Conservation (phyloP, 2,113 vertebrate genomes). For the Crypturellus undulatus region DNA sequence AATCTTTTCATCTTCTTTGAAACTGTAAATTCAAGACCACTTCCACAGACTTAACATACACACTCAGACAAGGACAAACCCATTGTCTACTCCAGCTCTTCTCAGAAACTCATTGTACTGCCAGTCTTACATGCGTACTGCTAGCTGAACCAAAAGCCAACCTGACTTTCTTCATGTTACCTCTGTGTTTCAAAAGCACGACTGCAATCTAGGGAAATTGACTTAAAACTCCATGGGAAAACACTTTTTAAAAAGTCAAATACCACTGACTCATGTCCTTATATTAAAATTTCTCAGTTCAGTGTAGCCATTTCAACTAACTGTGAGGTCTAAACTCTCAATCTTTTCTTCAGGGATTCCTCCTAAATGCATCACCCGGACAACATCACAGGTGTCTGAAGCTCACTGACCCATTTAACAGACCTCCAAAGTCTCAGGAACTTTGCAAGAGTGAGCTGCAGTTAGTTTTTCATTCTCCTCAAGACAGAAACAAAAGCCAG, state of each 20-base stretch:
- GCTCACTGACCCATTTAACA: constrained; percentile 78
- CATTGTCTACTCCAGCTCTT: neutral
- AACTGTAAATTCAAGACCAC: neutral
- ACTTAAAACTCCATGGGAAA: neutral
- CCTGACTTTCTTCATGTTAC: neutral
- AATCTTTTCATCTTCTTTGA: neutral
- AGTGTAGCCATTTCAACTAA: constrained; percentile 46
- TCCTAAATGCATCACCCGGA: constrained; percentile 72
- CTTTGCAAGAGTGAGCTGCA: constrained; percentile 62
- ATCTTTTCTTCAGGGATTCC: constrained; percentile 49
- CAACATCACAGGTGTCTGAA: constrained; percentile 73
- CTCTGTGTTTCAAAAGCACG: neutral
- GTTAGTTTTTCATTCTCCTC: constrained; percentile 73
- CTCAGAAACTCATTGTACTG: neutral
- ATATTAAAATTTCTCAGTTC: neutral
- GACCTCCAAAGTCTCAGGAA: constrained; percentile 65
- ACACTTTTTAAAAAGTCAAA: neutral
- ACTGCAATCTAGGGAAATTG: neutral
- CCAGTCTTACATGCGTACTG: neutral
- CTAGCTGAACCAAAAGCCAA: neutral
- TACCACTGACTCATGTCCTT: neutral
- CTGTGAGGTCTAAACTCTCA: constrained; percentile 3
- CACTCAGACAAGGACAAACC: neutral
- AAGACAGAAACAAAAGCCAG: constrained; percentile 50
- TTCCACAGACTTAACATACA: neutral